These are phyloP conservation scores for Danio albolineatus DNA, from an alignment of 2,797 vertebrate genomes.

Conservation along the genomic window DNA sequence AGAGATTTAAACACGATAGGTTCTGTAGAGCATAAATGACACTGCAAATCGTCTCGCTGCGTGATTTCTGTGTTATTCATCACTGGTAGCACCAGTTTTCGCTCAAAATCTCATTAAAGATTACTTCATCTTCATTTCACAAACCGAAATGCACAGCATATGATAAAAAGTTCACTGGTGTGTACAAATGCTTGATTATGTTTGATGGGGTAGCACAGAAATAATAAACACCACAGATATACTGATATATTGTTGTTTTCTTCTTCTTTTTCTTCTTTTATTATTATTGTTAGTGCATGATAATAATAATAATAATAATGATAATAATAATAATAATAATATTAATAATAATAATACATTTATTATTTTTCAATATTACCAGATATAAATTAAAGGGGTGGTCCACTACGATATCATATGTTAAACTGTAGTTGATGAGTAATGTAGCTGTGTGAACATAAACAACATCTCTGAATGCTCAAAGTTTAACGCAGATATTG, in stretches of 20 bases:
- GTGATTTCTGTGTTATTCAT: not conserved
- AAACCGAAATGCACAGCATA: not conserved
- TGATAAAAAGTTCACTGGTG: not conserved
- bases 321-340: not conserved
- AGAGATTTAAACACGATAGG: conserved; percentile 2
- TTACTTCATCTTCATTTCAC: not conserved
- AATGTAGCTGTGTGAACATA: no score
- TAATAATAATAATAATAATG: no score
- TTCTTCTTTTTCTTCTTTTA: no score
- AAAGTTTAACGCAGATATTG: no score
- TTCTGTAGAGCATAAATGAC: conserved; percentile 12
- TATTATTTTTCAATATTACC: no score
- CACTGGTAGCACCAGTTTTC: not conserved
- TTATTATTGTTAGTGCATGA: no score
- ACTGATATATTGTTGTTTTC: not conserved
- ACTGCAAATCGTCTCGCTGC: not conserved
- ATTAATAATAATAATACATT: no score
- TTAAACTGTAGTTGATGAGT: no score
- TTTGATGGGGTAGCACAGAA: not conserved
- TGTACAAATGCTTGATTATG: not conserved
- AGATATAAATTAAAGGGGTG: no score
- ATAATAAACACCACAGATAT: not conserved
- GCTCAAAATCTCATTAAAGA: not conserved
- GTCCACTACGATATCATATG: no score
- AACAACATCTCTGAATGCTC: no score